These are phyloP conservation scores for Petrosia ficiformis DNA, from an alignment of 37 sponge, comb jelly and placozoan genomes.

Conservation along the genomic window DNA sequence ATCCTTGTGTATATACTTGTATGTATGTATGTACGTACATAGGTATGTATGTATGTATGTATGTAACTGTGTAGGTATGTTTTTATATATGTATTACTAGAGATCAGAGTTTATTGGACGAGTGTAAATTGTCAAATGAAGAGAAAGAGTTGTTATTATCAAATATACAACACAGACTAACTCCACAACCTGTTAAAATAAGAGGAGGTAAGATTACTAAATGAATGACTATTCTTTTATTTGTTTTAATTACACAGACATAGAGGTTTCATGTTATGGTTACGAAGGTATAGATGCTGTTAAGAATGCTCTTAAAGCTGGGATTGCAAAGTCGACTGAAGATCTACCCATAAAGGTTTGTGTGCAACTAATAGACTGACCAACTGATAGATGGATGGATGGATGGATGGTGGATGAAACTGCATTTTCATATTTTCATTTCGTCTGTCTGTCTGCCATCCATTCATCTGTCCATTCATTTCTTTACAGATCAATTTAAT, in stretches of 20 bases:
- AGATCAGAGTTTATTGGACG: constrained; percentile 45
- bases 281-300: constrained; percentile 99
- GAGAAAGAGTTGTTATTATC: constrained; percentile 70
- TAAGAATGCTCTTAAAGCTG: constrained; percentile 80
- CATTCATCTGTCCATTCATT: too few species aligned
- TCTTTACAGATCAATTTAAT: constrained; percentile 97
- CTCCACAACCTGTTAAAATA: constrained; percentile 95
- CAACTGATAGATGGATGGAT: too few species aligned
- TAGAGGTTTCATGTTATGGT: constrained; percentile 94
- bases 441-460: too few species aligned
- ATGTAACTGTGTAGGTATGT: too few species aligned
- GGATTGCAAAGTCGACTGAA: constrained; percentile 76
- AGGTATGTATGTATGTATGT: too few species aligned
- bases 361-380: not conserved
- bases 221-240: not conserved
- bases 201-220: constrained; percentile 67
- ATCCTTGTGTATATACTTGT: too few species aligned
- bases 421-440: not conserved
- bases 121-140: constrained; percentile 46
- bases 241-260: constrained; percentile 53
- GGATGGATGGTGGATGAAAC: too few species aligned
- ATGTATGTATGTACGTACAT: too few species aligned
- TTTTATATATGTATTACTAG: too few species aligned
- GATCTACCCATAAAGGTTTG: constrained; percentile 79
- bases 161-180: constrained; percentile 87